Evolutionary conservation across 2,113 vertebrate genomes (phyloP).

Genomic region (Lophotis ruficrista): DNA sequence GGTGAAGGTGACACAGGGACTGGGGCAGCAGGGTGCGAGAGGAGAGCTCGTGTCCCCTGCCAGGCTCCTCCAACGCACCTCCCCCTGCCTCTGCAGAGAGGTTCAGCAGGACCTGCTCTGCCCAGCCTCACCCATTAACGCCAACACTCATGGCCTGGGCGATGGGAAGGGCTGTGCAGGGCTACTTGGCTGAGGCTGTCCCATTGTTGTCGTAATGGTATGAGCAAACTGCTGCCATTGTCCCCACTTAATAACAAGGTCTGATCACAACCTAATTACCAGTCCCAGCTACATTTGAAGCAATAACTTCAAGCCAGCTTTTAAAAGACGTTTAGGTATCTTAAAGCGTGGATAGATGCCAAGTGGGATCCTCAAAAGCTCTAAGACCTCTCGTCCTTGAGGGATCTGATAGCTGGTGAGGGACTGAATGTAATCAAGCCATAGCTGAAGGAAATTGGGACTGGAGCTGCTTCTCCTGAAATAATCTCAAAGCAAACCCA

Average conservation of each 20-base stretch:
- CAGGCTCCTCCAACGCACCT: not conserved
- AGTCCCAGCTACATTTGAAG: not conserved
- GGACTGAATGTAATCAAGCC: not conserved
- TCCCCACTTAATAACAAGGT: not conserved
- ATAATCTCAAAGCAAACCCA: not conserved
- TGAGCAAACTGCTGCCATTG: slow-evolving; percentile 16
- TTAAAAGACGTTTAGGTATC: not conserved
- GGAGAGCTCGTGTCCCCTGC: rapidly evolving
- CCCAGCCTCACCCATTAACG: slow-evolving; percentile 16
- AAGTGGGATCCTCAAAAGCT: not conserved
- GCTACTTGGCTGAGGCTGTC: not conserved
- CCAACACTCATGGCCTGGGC: not conserved
- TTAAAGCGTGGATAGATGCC: not conserved
- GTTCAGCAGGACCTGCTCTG: rapidly evolving
- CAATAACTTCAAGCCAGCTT: not conserved
- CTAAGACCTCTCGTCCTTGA: not conserved
- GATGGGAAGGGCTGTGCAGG: not conserved
- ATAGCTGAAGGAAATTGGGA: not conserved
- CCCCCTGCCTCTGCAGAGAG: not conserved
- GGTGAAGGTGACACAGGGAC: not conserved
- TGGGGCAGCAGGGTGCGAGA: not conserved
- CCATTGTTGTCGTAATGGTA: not conserved
- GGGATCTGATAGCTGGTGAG: not conserved
- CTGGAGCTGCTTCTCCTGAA: not conserved
- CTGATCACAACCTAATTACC: not conserved